phyloP scores from a whole-genome alignment of 1,140 invertebrate species.

The Matsumurasca onukii region DNA sequence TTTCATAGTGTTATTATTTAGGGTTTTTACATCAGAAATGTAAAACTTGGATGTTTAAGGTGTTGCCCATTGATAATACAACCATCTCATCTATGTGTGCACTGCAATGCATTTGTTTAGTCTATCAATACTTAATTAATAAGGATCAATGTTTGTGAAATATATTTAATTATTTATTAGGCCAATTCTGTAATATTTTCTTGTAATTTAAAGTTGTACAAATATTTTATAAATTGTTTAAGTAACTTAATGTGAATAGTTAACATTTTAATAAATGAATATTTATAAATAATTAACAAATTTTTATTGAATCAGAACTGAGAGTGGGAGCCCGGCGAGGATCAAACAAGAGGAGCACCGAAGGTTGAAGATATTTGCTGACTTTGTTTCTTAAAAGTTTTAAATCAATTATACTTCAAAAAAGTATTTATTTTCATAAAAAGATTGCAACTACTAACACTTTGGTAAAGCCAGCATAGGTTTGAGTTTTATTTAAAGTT shows the following conservation, averaged over 20 bases:
- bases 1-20: no score
- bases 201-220: conserved; percentile 29
- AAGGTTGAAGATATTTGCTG: no score
- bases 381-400: no score
- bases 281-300: conserved; percentile 17
- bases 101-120: conserved; percentile 29
- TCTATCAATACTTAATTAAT: conserved; percentile 27
- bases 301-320: background rate
- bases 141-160: conserved; percentile 27
- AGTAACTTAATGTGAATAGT: conserved; percentile 20
- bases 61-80: background rate
- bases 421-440: no score
- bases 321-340: background rate
- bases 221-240: conserved; percentile 28
- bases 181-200: conserved; percentile 28
- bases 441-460: no score
- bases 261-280: conserved; percentile 15
- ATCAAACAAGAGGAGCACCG: no score
- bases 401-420: no score
- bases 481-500: no score
- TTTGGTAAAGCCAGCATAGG: no score
- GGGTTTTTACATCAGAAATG: no score
- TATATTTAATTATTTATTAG: conserved; percentile 28
- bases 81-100: conserved; percentile 7
- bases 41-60: conserved; percentile 25